phyloP scores from a whole-genome alignment of 2,888 invertebrate genomes.

The Emesis furor region DNA sequence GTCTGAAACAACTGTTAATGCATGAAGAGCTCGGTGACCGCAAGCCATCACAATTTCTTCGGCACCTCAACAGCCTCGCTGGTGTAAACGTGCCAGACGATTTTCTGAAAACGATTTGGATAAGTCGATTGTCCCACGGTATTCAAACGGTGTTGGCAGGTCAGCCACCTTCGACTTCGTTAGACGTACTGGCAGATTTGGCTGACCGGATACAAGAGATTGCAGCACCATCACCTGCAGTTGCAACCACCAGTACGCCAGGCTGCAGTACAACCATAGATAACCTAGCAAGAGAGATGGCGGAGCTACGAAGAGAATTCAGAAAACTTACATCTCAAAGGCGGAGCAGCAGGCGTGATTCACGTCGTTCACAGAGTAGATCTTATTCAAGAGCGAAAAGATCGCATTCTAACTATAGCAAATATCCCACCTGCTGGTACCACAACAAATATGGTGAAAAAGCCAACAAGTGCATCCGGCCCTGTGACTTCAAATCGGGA shows the following conservation, averaged over 20 bases:
- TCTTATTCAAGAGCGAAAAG: neutral
- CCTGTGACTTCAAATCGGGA: conserved; percentile 50
- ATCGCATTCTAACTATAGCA: conserved; percentile 45
- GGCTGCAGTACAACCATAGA: neutral
- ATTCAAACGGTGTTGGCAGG: conserved; percentile 54
- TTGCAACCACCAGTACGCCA: neutral
- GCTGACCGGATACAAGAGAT: neutral
- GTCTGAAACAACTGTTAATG: neutral
- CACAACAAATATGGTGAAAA: conserved; percentile 51
- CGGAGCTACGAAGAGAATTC: neutral
- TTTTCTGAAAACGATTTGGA: conserved; percentile 55
- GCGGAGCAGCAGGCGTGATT: neutral
- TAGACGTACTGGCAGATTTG: neutral
- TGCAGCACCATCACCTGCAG: neutral
- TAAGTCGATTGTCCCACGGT: conserved; percentile 42
- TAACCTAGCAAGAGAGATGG: neutral
- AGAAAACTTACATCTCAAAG: neutral
- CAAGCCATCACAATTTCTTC: conserved; percentile 64
- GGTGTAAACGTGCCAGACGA: conserved; percentile 50
- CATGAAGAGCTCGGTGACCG: conserved; percentile 67
- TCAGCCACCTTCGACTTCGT: conserved; percentile 25
- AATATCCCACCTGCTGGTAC: conserved; percentile 65
- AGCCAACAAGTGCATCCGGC: conserved; percentile 52
- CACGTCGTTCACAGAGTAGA: neutral
- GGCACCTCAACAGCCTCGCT: conserved; percentile 45